Evolutionary conservation across 2,888 invertebrate species (phyloP), one percentile per base, ranked within the genome.

Genomic region (Neocrepidodera transversa): DNA sequence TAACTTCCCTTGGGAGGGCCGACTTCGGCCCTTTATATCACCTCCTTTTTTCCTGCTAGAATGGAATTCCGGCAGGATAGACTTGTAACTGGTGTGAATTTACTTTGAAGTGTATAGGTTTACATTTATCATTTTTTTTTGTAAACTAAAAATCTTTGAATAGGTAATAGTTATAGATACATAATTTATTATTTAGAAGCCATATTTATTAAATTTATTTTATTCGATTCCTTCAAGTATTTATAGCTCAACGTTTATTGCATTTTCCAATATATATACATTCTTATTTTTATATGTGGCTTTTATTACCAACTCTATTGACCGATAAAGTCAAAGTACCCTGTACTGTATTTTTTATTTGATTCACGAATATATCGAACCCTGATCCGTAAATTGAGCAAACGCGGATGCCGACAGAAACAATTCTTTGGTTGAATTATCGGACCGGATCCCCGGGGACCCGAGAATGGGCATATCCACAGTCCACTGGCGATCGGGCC

Each of bases 351-450:
- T 52, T 23, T 17, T 42, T 52, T 52, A 42, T 52, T 52, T 51
- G 38, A 38, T 40, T 43, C 32, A 17, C 10, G 32, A n/a, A 79
- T 83, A 81, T 83, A 78, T 74, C 73, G 72, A 70, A 75, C 71
- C 75, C 71, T 72, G 66, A 70, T 71, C 71, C 71, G 73, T 74
- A 77, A 78, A 78, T 78, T 76, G 77, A 72, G 76, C 74, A 71
- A 72, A 75, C 71, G 71, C 73, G 56, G 16, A 52, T 53, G 71
- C 64, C 74, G 76, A 77, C 63, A 65, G 65, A 63, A 63, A 65
- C 65, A 74, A 75, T 69, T 76, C 74, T 75, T 76, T 73, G 71
- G 73, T 69, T 71, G 74, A 75, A 76, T 76, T 76, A 75, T 72
- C 71, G 71, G 62, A 65, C 47, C 58, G 57, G 54, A 54, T 63